Conservation (phyloP, 92 coral and sea anemone genomes). For the Parazoanthus darwini region DNA sequence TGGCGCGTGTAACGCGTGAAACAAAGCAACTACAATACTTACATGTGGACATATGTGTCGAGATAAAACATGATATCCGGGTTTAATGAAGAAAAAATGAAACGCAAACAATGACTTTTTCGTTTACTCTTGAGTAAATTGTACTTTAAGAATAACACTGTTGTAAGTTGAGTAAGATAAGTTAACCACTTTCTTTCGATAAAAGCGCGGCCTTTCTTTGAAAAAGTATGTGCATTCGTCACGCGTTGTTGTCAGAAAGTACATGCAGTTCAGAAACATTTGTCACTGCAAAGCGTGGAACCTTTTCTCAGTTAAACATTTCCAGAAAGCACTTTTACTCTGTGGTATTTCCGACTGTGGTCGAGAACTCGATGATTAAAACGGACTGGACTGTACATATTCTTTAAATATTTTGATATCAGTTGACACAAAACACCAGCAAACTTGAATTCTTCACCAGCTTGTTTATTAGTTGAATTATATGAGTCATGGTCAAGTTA, state of each 20-base stretch:
- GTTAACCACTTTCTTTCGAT: background rate
- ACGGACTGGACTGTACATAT: background rate
- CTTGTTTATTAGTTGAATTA: conserved; percentile 18
- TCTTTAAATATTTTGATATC: conserved; percentile 1
- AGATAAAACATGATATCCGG: conserved; percentile 17
- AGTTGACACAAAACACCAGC: conserved; percentile 11
- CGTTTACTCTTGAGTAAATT: conserved; percentile 27
- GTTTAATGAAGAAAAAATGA: background rate
- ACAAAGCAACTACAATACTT: background rate
- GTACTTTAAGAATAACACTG: background rate
- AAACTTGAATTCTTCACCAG: conserved; percentile 32
- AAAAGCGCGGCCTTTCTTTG: background rate
- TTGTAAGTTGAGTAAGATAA: background rate
- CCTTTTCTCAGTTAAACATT: conserved; percentile 21
- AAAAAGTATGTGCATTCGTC: background rate
- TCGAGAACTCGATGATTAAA: background rate
- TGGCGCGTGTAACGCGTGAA: conserved; percentile 18
- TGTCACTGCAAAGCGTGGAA: background rate
- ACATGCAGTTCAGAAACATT: background rate
- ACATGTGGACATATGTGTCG: conserved; percentile 29
- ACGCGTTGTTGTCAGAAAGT: background rate
- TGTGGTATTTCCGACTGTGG: background rate
- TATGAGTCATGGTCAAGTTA: conserved; percentile 1
- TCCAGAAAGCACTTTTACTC: background rate
- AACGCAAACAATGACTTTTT: conserved; percentile 16